Evolutionary conservation across 2,113 vertebrate genomes (phyloP), one percentile per base, ranked within the genome.

Genomic region (Cavia porcellus): DNA sequence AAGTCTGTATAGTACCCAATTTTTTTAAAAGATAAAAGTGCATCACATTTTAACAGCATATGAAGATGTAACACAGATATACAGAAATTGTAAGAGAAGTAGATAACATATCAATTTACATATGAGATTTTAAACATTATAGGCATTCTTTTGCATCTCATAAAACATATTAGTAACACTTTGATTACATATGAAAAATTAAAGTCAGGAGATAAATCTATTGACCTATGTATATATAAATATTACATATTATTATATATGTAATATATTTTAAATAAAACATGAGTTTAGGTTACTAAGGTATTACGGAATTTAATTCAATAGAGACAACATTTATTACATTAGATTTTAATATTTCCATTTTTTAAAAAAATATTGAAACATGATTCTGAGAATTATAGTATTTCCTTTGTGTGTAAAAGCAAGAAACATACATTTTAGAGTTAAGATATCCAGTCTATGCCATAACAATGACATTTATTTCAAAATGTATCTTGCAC

Each of bases 341-440:
- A 47, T 25, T 80, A 45, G 14, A 86, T 90, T 42, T 88, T 72
- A 10, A 93, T 30, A 57, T 81, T 93, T 92, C 9, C 59, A 12
- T 74, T 89, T 74, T 89, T 96, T 93, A 19, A 28, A 47, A 42
- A 22, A 77, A 89, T 87, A 5, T 52, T 35, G 8, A 38, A 24
- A 90, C 14, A 8, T 45, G 61, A 61, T 92, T 9, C 4, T 94
- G 42, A 83, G 4, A 90, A 9, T 72, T 93, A 77, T 8, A 11
- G 13, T 92, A 20, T n/a, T 90, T 95, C 94, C 17, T 70, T 95
- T 59, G 19, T 80, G 20, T 32, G 84, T 86, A 77, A 28, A 94
- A 82, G 47, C 47, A 50, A 50, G 3, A 50, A 50, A 50, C 47
- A 50, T 3, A 50, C 9, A 95, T n/a, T 85, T 96, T 83, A 66